Percentiles rank a stretch among this genome's conserved stretches.
phyloP scores from a whole-genome alignment of 2,888 invertebrate species.

The Pogonocherus hispidulus region DNA sequence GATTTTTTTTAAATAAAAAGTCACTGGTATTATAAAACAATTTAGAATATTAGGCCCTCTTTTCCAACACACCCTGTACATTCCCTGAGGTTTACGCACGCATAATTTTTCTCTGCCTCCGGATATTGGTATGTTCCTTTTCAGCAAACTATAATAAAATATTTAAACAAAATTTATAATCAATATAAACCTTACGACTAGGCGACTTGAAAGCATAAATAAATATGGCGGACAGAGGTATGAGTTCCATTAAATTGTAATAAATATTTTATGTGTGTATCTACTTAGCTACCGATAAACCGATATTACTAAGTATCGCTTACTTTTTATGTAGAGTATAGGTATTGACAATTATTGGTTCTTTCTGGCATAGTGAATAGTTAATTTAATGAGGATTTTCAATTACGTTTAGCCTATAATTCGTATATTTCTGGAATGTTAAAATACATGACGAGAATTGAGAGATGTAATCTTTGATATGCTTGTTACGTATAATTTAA shows the following conservation, averaged over 20 bases:
- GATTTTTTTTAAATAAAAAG: too few species aligned
- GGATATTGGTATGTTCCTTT: neutral
- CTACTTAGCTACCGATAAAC: constrained; percentile 1
- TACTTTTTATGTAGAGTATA: neutral
- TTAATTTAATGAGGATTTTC: neutral
- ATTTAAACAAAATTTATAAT: neutral
- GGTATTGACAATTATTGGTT: neutral
- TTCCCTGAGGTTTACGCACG: too few species aligned
- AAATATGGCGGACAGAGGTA: neutral
- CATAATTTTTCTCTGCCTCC: neutral
- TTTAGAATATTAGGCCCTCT: too few species aligned
- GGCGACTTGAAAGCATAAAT: neutral
- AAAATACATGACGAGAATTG: too few species aligned
- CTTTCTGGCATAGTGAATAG: neutral
- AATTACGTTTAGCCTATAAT: neutral
- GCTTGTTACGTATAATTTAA: too few species aligned
- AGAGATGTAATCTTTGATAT: too few species aligned
- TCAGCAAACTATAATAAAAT: neutral
- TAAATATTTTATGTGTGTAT: constrained; percentile 4
- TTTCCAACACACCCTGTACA: too few species aligned
- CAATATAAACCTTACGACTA: constrained; percentile 2
- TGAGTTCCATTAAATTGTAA: constrained; percentile 4
- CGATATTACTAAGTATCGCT: constrained; percentile 1
- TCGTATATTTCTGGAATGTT: neutral
- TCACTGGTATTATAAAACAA: too few species aligned